phyloP scores from a whole-genome alignment of 2,888 invertebrate species.

The Junonia oenone region DNA sequence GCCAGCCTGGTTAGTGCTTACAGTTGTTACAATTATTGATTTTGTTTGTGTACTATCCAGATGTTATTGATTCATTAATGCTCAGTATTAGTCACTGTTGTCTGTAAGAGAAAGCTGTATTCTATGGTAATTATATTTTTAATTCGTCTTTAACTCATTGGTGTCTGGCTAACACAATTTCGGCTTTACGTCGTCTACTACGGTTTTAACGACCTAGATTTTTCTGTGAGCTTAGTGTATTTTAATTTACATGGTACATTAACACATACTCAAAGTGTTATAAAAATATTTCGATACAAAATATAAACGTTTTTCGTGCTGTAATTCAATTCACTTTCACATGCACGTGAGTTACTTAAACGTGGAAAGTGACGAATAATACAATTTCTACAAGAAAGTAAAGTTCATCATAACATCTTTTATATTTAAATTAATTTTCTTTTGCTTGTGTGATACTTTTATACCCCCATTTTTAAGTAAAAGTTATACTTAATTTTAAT shows the following conservation, averaged over 20 bases:
- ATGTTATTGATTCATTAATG: constrained; percentile 63
- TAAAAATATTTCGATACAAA: constrained; percentile 3
- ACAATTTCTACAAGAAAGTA: constrained; percentile 19
- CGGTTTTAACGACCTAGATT: constrained; percentile 43
- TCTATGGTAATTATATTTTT: constrained; percentile 6
- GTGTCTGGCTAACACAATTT: neutral
- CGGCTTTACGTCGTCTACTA: neutral
- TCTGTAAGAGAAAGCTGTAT: neutral
- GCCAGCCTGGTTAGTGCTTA: constrained; percentile 70
- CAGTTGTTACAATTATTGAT: constrained; percentile 64
- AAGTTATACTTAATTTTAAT: no score
- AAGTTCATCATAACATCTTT: neutral
- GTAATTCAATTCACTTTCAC: constrained; percentile 31
- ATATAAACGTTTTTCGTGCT: constrained; percentile 14
- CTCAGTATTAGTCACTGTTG: constrained; percentile 35
- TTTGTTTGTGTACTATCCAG: constrained; percentile 64
- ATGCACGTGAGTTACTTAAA: constrained; percentile 29
- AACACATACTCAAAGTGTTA: neutral
- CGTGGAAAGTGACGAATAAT: constrained; percentile 27
- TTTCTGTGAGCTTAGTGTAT: constrained; percentile 32
- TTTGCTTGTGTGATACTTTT: neutral
- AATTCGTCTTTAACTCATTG: neutral
- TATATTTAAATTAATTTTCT: neutral
- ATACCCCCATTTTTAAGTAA: no score
- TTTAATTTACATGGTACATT: constrained; percentile 7